phyloP scores from a whole-genome alignment of 2,888 invertebrate species.

The Minunthozetes semirufus region DNA sequence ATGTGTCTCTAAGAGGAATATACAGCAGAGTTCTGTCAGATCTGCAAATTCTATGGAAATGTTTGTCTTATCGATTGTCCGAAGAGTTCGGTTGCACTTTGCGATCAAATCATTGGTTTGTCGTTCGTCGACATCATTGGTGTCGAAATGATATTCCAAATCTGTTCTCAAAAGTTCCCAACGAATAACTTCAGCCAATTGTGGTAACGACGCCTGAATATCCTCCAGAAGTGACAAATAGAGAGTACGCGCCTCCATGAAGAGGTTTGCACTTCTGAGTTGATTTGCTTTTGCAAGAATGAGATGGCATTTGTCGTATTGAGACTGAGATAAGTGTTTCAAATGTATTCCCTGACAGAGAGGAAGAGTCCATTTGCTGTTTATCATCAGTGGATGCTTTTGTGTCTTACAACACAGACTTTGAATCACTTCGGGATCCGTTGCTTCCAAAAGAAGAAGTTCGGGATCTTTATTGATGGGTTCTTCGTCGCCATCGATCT shows the following conservation, averaged over 20 bases:
- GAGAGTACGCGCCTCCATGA: constrained; percentile 36
- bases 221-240: constrained; percentile 38
- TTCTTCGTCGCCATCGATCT: constrained; percentile 36
- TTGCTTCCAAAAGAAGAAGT: constrained; percentile 36
- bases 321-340: not conserved
- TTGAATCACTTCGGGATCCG: constrained; percentile 41
- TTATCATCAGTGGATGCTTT: constrained; percentile 34
- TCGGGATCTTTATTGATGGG: constrained; percentile 29
- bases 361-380: constrained; percentile 35
- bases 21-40: constrained; percentile 33
- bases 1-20: constrained; percentile 34
- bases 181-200: constrained; percentile 36
- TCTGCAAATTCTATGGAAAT: not conserved
- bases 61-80: constrained; percentile 18
- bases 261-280: constrained; percentile 38
- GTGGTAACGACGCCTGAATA: constrained; percentile 36
- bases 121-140: constrained; percentile 37
- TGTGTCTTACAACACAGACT: constrained; percentile 29
- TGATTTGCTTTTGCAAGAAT: constrained; percentile 43
- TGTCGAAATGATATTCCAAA: constrained; percentile 33
- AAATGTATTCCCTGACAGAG: constrained; percentile 25
- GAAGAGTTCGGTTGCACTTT: constrained; percentile 29
- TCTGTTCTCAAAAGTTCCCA: constrained; percentile 37
- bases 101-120: constrained; percentile 24
- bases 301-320: constrained; percentile 39